phyloP scores from a whole-genome alignment of 2,888 invertebrate genomes.

The Tenodera sinensis region DNA sequence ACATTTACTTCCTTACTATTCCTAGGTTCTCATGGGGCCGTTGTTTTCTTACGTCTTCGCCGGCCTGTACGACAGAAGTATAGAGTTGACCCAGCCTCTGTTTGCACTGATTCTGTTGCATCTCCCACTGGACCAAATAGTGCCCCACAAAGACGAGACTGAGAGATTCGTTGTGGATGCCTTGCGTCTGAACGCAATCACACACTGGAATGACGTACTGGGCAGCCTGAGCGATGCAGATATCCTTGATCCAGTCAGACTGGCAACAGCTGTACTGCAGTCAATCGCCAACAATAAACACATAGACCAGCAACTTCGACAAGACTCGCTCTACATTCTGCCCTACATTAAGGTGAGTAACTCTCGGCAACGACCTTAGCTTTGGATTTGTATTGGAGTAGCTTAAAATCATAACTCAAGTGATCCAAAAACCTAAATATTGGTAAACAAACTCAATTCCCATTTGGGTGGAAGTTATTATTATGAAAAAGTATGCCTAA shows the following conservation, averaged over 20 bases:
- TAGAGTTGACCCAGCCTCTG: constrained; percentile 33
- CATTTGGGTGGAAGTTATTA: too few species aligned
- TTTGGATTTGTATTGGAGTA: too few species aligned
- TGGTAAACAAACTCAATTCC: too few species aligned
- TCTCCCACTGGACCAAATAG: constrained; percentile 29
- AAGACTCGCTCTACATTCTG: constrained; percentile 19
- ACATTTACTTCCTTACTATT: not conserved
- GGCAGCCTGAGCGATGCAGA: constrained; percentile 6
- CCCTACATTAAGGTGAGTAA: not conserved
- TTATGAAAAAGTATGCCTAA: too few species aligned
- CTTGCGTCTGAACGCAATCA: constrained; percentile 30
- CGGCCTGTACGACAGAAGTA: constrained; percentile 21
- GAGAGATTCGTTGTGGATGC: constrained; percentile 32
- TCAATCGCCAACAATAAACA: constrained; percentile 18
- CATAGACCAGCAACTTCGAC: constrained; percentile 24
- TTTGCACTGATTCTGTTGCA: constrained; percentile 32
- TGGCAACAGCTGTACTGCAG: constrained; percentile 26
- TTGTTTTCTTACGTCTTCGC: constrained; percentile 32
- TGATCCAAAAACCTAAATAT: too few species aligned
- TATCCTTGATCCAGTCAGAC: constrained; percentile 23
- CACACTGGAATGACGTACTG: constrained; percentile 27
- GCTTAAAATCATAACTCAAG: too few species aligned
- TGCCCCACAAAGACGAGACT: constrained; percentile 29
- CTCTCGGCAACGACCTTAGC: too few species aligned
- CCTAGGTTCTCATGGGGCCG: constrained; percentile 26